These are phyloP conservation scores for Drosophila ogumai DNA, from an alignment of 1,140 invertebrate genomes.

Conservation along the genomic window DNA sequence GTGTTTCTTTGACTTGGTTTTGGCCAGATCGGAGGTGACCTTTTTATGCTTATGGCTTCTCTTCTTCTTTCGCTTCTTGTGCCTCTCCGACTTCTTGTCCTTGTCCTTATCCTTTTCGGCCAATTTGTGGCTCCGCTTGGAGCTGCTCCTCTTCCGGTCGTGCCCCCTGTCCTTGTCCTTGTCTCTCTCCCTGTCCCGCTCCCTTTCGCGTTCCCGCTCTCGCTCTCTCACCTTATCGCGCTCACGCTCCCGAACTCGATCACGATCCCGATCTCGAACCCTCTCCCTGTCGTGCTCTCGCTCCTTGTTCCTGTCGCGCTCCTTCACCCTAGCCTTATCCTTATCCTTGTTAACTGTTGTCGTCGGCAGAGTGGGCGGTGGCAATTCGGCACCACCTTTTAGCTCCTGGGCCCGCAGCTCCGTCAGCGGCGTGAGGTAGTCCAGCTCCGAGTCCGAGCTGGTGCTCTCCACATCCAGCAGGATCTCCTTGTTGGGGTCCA, in stretches of 20 bases:
- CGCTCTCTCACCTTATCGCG: neutral
- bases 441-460: slow-evolving; percentile 94
- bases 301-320: neutral
- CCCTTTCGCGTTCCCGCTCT: slow-evolving; percentile 7
- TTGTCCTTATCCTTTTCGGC: slow-evolving; percentile 37
- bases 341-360: slow-evolving; percentile 1
- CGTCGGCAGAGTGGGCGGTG: slow-evolving; percentile 41
- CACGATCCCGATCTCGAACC: neutral
- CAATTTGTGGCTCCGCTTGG: slow-evolving; percentile 32
- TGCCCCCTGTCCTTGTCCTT: slow-evolving; percentile 14
- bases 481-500: slow-evolving; percentile 94
- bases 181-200: neutral
- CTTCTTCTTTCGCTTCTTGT: slow-evolving; percentile 72
- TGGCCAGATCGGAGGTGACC: slow-evolving; percentile 26
- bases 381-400: slow-evolving; percentile 86
- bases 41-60: slow-evolving; percentile 62
- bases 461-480: slow-evolving; percentile 98
- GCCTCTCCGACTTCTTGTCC: slow-evolving; percentile 56
- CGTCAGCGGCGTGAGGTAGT: slow-evolving; percentile 93
- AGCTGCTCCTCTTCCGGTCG: slow-evolving; percentile 31
- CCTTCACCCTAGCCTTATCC: slow-evolving; percentile 8
- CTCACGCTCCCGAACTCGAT: neutral
- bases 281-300: slow-evolving; percentile 21
- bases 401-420: slow-evolving; percentile 92
- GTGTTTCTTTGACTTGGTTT: slow-evolving; percentile 42